phyloP scores from a whole-genome alignment of 2,797 vertebrate genomes.

The Sebastes matsubarae region DNA sequence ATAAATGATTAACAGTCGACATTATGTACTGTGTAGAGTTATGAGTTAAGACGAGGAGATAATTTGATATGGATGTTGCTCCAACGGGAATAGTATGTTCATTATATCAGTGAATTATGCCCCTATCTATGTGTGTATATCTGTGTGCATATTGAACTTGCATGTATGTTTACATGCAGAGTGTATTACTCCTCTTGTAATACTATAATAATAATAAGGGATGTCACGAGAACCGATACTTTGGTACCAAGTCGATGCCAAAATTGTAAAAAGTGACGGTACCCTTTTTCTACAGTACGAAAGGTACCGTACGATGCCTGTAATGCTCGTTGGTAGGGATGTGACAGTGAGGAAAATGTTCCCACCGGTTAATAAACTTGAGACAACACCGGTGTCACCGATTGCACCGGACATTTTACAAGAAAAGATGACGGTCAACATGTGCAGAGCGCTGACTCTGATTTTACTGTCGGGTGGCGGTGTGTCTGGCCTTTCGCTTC shows the following conservation, averaged over 20 bases:
- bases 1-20: conserved; percentile 11
- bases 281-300: fast-evolving
- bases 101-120: conserved; percentile 30
- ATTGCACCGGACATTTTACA: too few species aligned
- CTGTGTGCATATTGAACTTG: neutral
- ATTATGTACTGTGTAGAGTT: neutral
- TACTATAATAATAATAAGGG: neutral
- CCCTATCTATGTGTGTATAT: neutral
- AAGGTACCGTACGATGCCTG: too few species aligned
- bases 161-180: neutral
- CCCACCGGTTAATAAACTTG: too few species aligned
- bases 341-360: too few species aligned
- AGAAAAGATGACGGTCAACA: too few species aligned
- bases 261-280: too few species aligned
- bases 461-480: too few species aligned
- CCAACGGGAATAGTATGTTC: conserved; percentile 18
- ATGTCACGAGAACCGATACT: too few species aligned
- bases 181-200: neutral
- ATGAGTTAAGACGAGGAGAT: conserved; percentile 8
- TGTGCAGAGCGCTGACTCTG: too few species aligned
- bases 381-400: fast-evolving
- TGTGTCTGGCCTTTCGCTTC: too few species aligned
- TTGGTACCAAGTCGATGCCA: too few species aligned
- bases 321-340: too few species aligned
- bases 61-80: conserved; percentile 16